phyloP scores from a whole-genome alignment of 1,140 invertebrate genomes.

The Vanessa atalanta region DNA sequence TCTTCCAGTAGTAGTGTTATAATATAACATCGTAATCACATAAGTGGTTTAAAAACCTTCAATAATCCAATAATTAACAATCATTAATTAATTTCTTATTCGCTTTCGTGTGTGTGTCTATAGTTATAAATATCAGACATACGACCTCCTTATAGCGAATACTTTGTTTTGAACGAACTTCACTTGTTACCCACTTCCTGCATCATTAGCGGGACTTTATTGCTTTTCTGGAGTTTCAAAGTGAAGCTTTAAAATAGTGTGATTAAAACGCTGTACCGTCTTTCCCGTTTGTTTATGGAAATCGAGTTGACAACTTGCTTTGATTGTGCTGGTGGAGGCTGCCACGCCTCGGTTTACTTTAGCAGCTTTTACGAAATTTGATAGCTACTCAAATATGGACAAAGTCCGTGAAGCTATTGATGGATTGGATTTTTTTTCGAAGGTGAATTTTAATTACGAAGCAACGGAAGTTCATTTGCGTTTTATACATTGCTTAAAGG shows the following conservation, averaged over 20 bases:
- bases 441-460: no score
- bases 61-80: no score
- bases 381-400: slow-evolving; percentile 51
- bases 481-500: no score
- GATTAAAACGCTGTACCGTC: slow-evolving; percentile 70
- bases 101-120: neutral
- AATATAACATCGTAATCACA: no score
- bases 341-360: slow-evolving; percentile 65
- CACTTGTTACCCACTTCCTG: slow-evolving; percentile 1
- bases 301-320: slow-evolving; percentile 75
- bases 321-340: slow-evolving; percentile 54
- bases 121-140: neutral
- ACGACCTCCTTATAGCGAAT: neutral
- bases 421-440: neutral
- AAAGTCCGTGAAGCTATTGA: slow-evolving; percentile 17
- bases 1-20: no score
- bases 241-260: slow-evolving; percentile 60
- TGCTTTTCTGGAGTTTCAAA: slow-evolving; percentile 26
- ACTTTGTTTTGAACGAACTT: neutral
- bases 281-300: slow-evolving; percentile 76
- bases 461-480: no score
- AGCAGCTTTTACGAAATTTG: slow-evolving; percentile 60
- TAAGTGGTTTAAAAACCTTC: no score
- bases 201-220: slow-evolving; percentile 10
- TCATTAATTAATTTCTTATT: no score